Conservation (phyloP, 2,113 vertebrate species). For the Megalops atlanticus region DNA sequence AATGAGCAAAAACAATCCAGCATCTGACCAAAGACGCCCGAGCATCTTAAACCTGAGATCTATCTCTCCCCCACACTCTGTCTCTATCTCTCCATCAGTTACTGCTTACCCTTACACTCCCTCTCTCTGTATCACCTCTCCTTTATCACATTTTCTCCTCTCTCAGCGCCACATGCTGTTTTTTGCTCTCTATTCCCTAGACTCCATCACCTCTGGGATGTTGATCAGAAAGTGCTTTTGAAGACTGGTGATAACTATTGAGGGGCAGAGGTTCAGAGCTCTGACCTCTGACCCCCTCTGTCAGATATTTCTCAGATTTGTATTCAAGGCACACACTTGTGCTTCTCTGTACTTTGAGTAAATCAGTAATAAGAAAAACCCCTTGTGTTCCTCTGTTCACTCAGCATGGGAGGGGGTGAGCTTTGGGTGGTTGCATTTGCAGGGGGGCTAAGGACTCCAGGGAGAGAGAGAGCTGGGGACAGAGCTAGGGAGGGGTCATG, state of each 20-base stretch:
- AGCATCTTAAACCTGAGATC: background rate
- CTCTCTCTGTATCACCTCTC: background rate
- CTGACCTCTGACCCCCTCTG: too few species aligned
- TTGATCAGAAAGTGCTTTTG: background rate
- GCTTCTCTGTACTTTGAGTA: background rate
- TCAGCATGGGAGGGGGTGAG: background rate
- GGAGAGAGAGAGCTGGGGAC: too few species aligned
- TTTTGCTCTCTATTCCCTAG: background rate
- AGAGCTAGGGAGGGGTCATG: too few species aligned
- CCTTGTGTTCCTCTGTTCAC: background rate
- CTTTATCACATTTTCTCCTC: background rate
- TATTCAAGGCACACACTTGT: conserved; percentile 3
- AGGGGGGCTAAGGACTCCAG: background rate
- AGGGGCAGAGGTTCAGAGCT: background rate
- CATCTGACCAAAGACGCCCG: background rate
- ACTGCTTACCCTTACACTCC: background rate
- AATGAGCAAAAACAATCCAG: background rate
- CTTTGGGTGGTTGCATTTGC: background rate
- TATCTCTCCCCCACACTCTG: background rate
- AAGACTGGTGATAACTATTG: background rate
- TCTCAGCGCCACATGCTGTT: background rate
- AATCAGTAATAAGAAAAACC: background rate
- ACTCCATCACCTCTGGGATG: background rate
- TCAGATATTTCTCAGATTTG: background rate
- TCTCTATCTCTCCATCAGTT: background rate